Base-by-base conservation (phyloP, 64 coral and sea anemone genomes). In the Hydrozoanthus tunicans region DNA sequence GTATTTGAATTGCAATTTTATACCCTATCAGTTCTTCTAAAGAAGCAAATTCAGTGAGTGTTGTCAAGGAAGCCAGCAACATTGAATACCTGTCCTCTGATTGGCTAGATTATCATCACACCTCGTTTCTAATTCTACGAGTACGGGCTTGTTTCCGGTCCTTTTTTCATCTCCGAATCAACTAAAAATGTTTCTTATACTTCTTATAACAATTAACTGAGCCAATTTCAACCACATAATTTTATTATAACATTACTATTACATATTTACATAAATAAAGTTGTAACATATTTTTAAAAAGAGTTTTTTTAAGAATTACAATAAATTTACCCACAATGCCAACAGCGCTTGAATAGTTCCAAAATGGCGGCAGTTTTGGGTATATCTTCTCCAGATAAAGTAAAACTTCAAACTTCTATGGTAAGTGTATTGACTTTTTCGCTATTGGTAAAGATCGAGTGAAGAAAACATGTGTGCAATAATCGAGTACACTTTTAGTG, bases 371-470 rank as follows among this genome's bases (percentile, higher is more conserved):
- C 86, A 67, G 82, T 73, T 86, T 86, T 23, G 10, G 83, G 74
- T 60, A 32, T 69, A 32, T 86, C 83, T 13, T n/a, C 67, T 32
- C 68, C 12, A 59, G 67, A 7, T 52, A 91, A n/a, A 67, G 68
- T 89, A 59, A 91, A 43, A 9, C 9, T 93, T 8, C 92, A 96
- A 81, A 96, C 95, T 32, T 96, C 95, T 4, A 96, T 96, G 95
- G 95, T 96, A 91, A 58, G 85, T 78, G 70, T 7, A 6, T 17
- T 63, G 20, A 62, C 51, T 67, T 3, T 83, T 17, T 70, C 68
- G 64, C 12, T 67, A 13, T 69, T n/a, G 24, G 66, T 6, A 69
- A 14, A n/a, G 6, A 69, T 14, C 24, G 24, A 14, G 14, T 69
- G 15, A 69, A 14, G 15, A n/a, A 20, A n/a, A 4, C 0, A 43